Evolutionary conservation across 2,797 vertebrate genomes (phyloP), one percentile per base, ranked within the genome.

Genomic region (Choloepus didactylus): DNA sequence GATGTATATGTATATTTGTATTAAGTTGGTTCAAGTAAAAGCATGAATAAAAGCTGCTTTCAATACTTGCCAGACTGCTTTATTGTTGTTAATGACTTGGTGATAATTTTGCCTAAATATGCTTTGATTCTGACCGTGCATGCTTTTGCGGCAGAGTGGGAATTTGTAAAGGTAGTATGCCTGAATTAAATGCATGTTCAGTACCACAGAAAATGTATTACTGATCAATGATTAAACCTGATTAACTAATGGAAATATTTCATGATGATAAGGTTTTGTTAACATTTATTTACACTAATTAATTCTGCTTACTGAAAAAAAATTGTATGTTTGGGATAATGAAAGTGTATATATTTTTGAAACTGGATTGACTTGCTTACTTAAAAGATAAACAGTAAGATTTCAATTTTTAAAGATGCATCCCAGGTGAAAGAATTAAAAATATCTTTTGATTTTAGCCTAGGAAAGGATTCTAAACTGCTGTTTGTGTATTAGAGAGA

Each of bases 11-110:
- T 94, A 10, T 94, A 29, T 96, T 10, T 93, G 85, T 89, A 59
- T 93, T 94, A 93, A 97, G 97, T 97, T 93, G 97, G 75, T 97
- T 97, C 91, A 96, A 98, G 97, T 97, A 97, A 98, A 97, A 98
- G 98, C 98, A 98, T 98, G 98, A 98, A 98, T 98, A 98, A 98
- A 98, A 97, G 75, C 98, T 98, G 98, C 98, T 98, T 98, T 97
- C 95, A 96, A 95, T 98, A 98, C 96, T 98, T 97, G 97, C 98
- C 97, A 97, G 98, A 97, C 98, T 98, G 98, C 96, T 98, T 98
- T 97, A 79, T 97, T 98, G 66, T 95, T 97, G 93, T 95, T 97
- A 96, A 97, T 96, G 97, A 97, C 95, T 95, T 98, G 94, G 95
- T 97, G 96, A 97, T 98, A 97, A 97, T 98, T 98, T 97, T 98